A percentile compares a stretch with the other conserved stretches of the same genome.
phyloP scores from a whole-genome alignment of 2,797 vertebrate genomes.

The Muscicapa striata region DNA sequence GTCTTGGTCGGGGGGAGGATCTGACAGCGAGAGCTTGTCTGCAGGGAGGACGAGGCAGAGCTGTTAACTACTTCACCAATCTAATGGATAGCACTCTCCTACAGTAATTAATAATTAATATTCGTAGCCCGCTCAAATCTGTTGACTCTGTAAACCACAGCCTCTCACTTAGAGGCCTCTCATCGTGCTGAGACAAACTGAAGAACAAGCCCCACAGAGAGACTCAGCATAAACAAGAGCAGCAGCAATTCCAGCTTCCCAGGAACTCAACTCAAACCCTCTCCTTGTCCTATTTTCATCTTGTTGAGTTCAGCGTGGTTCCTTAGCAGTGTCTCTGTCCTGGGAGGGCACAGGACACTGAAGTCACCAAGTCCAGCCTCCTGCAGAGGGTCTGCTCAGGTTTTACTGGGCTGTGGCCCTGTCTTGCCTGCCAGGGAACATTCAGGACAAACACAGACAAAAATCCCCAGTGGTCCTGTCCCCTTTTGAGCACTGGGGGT shows the following conservation, averaged over 20 bases:
- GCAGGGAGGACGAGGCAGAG: conserved; percentile 29
- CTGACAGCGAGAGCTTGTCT: conserved; percentile 52
- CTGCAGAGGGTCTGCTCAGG: background rate
- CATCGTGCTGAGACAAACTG: background rate
- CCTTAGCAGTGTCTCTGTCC: background rate
- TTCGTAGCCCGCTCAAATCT: conserved; percentile 40
- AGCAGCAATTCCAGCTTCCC: background rate
- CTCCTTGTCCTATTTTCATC: background rate
- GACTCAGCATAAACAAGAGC: background rate
- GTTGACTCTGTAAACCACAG: conserved; percentile 55
- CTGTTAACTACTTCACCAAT: conserved; percentile 67
- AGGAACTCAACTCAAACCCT: background rate
- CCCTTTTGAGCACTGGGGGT: background rate
- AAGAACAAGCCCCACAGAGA: background rate
- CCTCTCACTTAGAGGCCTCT: conserved; percentile 38
- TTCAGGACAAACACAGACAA: background rate
- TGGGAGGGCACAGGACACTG: background rate
- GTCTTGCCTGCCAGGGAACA: background rate
- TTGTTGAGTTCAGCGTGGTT: background rate
- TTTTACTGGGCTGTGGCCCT: fast-evolving
- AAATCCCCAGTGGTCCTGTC: background rate
- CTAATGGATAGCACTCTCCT: conserved; percentile 47
- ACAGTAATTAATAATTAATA: conserved; percentile 72
- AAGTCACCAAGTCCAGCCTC: background rate
- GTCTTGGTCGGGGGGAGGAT: conserved; percentile 54